These are phyloP conservation scores for Lepidocolaptes lacrymiger DNA, from an alignment of 2,797 vertebrate species.

Conservation along the genomic window DNA sequence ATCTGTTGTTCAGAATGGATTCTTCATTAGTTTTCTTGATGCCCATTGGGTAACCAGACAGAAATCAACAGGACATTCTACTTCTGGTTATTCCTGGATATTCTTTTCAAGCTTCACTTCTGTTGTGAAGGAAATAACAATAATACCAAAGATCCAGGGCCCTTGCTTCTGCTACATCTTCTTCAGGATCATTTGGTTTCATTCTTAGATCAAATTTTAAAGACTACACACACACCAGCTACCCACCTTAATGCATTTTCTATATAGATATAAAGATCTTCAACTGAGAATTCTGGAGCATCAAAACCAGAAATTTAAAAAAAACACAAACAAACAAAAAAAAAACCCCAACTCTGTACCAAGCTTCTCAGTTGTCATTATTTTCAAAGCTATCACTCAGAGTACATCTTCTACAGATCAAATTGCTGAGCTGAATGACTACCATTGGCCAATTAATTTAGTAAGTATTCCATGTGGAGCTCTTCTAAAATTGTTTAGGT, in stretches of 20 bases:
- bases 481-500: background rate
- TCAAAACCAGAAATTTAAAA: background rate
- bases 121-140: conserved; percentile 71
- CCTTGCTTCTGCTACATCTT: conserved; percentile 10
- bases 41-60: conserved; percentile 59
- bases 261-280: background rate
- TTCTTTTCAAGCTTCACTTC: conserved; percentile 68
- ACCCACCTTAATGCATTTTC: background rate
- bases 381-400: background rate
- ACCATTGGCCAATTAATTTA: background rate
- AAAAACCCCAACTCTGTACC: background rate
- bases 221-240: background rate
- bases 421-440: background rate
- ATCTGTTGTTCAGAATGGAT: conserved; percentile 64
- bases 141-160: conserved; percentile 67
- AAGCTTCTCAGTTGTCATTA: background rate
- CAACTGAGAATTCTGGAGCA: background rate
- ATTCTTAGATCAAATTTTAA: conserved; percentile 1
- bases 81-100: conserved; percentile 67
- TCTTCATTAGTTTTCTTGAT: conserved; percentile 67
- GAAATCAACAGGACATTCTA: conserved; percentile 65
- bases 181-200: conserved; percentile 58
- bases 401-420: background rate
- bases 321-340: background rate
- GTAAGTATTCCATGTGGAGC: background rate